Percentiles rank a stretch among this genome's conserved stretches.
These are phyloP conservation scores for Bujurquina vittata DNA, from an alignment of 2,113 vertebrate genomes.

Conservation along the genomic window DNA sequence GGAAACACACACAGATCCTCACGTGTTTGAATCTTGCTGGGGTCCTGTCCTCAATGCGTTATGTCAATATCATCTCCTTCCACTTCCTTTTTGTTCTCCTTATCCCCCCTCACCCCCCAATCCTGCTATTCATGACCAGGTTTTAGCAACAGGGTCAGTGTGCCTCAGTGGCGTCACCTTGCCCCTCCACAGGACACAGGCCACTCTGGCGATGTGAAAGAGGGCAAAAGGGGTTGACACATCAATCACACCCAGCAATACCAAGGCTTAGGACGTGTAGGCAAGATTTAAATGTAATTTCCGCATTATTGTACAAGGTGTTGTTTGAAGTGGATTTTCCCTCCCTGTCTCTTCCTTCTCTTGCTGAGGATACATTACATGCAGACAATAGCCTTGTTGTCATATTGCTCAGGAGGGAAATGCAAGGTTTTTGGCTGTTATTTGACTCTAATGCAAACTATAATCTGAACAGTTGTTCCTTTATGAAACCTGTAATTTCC, in stretches of 20 bases:
- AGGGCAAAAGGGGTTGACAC: not conserved
- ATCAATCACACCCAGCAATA: slow-evolving; percentile 9
- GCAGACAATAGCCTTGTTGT: slow-evolving; percentile 64
- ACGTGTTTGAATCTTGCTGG: not conserved
- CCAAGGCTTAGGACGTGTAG: slow-evolving; percentile 12
- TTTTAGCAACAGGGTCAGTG: slow-evolving; percentile 81
- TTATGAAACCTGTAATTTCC: slow-evolving; percentile 30
- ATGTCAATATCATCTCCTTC: not conserved
- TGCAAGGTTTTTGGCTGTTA: slow-evolving; percentile 43
- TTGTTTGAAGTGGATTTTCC: slow-evolving; percentile 38
- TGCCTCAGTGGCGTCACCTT: slow-evolving; percentile 76
- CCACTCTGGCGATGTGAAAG: slow-evolving; percentile 69
- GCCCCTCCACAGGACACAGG: slow-evolving; percentile 73
- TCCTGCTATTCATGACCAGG: slow-evolving; percentile 3
- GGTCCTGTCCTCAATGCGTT: slow-evolving; percentile 3
- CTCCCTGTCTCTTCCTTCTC: slow-evolving; percentile 10
- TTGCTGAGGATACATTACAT: slow-evolving; percentile 46
- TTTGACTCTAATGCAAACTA: slow-evolving; percentile 38
- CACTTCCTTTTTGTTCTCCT: not conserved
- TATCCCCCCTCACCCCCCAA: not conserved
- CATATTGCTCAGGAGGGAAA: slow-evolving; percentile 41
- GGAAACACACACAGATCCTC: not conserved
- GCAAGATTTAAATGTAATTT: slow-evolving; percentile 2
- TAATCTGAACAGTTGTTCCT: slow-evolving; percentile 52
- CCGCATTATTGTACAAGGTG: not conserved